Evolutionary conservation across 2,888 invertebrate genomes (phyloP).

Genomic region (Pheosia gnoma): DNA sequence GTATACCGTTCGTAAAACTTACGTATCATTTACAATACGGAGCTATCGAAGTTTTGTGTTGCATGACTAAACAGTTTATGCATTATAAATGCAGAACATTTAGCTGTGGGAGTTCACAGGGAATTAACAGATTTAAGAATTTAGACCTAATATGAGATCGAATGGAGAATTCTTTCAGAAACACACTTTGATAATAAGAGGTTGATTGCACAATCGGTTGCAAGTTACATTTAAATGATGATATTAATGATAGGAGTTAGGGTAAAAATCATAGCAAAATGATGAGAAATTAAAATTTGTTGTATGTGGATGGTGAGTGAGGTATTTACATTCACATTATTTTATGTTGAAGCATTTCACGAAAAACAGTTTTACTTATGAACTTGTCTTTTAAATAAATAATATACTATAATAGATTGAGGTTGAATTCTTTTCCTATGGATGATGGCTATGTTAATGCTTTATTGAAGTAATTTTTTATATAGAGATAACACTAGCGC

Average conservation of each 20-base stretch:
- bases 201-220: neutral
- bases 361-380: neutral
- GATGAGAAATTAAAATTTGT: neutral
- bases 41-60: no score
- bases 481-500: conserved; percentile 7
- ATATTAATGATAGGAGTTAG: neutral
- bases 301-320: neutral
- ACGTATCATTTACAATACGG: no score
- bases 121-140: no score
- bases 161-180: no score
- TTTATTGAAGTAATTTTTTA: no score
- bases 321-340: neutral
- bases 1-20: no score
- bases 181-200: no score
- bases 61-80: no score
- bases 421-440: neutral
- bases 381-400: neutral
- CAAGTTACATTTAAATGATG: conserved; percentile 8
- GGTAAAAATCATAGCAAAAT: neutral
- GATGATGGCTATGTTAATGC: neutral
- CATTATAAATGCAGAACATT: no score
- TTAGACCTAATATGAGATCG: no score
- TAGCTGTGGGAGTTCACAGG: no score
- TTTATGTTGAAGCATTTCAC: neutral
- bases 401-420: no score